phyloP scores from a whole-genome alignment of 2,797 vertebrate species.

The Siniperca undulata region DNA sequence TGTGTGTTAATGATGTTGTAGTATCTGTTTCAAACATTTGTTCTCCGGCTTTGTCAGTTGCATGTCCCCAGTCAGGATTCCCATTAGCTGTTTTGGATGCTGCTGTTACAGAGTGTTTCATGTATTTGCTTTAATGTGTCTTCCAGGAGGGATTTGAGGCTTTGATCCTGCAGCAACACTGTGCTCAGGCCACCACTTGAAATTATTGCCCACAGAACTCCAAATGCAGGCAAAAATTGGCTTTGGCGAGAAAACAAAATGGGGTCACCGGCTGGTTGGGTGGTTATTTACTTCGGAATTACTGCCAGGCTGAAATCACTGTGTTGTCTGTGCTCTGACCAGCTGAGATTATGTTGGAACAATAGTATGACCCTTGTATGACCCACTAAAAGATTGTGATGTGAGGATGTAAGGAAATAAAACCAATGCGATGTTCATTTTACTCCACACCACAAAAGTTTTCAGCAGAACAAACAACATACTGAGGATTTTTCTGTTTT shows the following conservation, averaged over 20 bases:
- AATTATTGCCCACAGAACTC: slow-evolving; percentile 38
- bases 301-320: slow-evolving; percentile 50
- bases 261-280: slow-evolving; percentile 50
- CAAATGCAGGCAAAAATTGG: slow-evolving; percentile 50
- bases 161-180: slow-evolving; percentile 56
- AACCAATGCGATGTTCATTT: background rate
- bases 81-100: slow-evolving; percentile 26
- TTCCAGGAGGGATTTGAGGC: slow-evolving; percentile 53
- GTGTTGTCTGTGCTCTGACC: slow-evolving; percentile 36
- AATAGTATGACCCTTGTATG: slow-evolving; percentile 6
- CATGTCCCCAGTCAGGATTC: slow-evolving; percentile 8
- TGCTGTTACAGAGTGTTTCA: slow-evolving; percentile 37
- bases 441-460: slow-evolving; percentile 1
- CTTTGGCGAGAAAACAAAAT: slow-evolving; percentile 53
- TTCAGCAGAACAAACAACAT: slow-evolving; percentile 10
- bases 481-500: background rate
- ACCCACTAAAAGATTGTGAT: slow-evolving; percentile 4
- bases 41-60: background rate
- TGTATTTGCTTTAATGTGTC: slow-evolving; percentile 56
- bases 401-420: background rate
- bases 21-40: slow-evolving; percentile 17
- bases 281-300: slow-evolving; percentile 52
- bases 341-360: slow-evolving; percentile 24
- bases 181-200: slow-evolving; percentile 41
- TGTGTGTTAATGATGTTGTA: background rate